phyloP scores from a whole-genome alignment of 1,140 invertebrate species.

The Monochamus saltuarius region DNA sequence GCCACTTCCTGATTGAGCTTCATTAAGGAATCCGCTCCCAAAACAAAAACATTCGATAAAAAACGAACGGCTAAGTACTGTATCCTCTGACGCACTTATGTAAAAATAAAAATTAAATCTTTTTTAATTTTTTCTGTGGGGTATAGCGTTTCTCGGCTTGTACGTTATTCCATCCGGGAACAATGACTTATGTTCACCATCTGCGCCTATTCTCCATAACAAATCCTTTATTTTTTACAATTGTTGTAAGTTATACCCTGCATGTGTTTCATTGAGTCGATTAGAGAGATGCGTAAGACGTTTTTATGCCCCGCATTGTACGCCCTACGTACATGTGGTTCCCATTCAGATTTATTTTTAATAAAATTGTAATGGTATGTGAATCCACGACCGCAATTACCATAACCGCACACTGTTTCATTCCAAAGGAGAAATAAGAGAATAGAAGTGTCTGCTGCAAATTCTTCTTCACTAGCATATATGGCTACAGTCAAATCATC shows the following conservation, averaged over 20 bases:
- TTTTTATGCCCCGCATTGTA: neutral
- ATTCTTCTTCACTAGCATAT: no score
- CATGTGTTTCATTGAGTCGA: conserved; percentile 12
- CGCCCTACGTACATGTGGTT: neutral
- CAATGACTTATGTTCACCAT: conserved; percentile 11
- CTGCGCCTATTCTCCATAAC: conserved; percentile 3
- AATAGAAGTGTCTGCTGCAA: no score
- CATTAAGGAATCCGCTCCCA: no score
- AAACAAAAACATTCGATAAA: no score
- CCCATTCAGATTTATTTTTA: conserved; percentile 3
- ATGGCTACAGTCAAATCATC: no score
- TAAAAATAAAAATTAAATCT: conserved; percentile 12
- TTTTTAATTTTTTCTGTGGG: conserved; percentile 1
- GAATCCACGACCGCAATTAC: no score
- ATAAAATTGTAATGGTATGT: no score
- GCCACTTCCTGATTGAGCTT: no score
- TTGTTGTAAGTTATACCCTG: conserved; percentile 6
- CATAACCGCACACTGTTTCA: no score
- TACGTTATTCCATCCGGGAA: conserved; percentile 5
- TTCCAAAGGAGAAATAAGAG: no score
- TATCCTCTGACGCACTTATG: conserved; percentile 9
- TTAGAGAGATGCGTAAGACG: neutral
- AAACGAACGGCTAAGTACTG: conserved; percentile 1
- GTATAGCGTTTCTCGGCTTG: neutral
- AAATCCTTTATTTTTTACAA: conserved; percentile 6